These are phyloP conservation scores for Pandion haliaetus DNA, from an alignment of 2,113 vertebrate genomes.

Conservation along the genomic window DNA sequence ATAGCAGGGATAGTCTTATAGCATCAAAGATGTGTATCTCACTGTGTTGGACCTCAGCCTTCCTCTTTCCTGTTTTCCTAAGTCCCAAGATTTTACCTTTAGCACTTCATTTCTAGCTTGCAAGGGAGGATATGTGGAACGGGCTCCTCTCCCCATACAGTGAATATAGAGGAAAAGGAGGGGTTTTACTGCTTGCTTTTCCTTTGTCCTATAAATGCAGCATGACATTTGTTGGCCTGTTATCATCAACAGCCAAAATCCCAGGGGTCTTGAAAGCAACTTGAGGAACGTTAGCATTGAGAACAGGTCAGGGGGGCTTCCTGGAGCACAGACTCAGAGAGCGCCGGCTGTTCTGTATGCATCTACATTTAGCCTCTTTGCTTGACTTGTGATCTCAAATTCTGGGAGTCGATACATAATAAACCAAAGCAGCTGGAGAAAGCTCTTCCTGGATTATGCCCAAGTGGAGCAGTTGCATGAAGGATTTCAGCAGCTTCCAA, in stretches of 20 bases:
- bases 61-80: background rate
- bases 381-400: slow-evolving; percentile 52
- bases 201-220: background rate
- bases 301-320: slow-evolving; percentile 7
- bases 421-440: slow-evolving; percentile 69
- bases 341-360: background rate
- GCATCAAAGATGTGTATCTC: background rate
- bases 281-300: background rate
- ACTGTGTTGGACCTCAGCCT: background rate
- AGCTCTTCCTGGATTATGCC: slow-evolving; percentile 55
- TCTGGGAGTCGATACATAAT: slow-evolving; percentile 55
- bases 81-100: background rate
- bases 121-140: background rate
- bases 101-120: background rate
- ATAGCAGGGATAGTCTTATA: background rate
- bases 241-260: background rate
- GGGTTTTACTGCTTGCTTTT: background rate
- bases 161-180: background rate
- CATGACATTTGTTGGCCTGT: background rate
- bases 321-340: background rate
- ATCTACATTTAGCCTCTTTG: slow-evolving; percentile 38
- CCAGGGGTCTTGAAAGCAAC: background rate
- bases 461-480: slow-evolving; percentile 66
- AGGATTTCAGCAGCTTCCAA: slow-evolving; percentile 68
- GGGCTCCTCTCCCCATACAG: background rate